Evolutionary conservation across 2,797 vertebrate species (phyloP).

Genomic region (Gorsachius magnificus): DNA sequence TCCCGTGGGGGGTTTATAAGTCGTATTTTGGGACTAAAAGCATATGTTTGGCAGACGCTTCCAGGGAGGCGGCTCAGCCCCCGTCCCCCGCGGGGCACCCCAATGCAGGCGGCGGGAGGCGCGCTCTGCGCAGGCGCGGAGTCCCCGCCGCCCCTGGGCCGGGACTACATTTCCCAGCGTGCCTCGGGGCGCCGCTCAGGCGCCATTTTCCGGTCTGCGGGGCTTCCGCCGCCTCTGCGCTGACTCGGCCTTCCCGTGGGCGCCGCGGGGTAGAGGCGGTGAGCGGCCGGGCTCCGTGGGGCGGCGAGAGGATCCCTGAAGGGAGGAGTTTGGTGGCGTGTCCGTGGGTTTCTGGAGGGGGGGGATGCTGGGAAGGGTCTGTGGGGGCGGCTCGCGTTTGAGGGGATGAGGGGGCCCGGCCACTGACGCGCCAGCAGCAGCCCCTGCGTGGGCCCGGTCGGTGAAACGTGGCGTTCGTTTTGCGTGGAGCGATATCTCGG

Average conservation of each 20-base stretch:
- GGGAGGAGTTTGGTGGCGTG: no score
- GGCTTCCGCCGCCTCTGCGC: neutral
- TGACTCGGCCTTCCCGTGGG: neutral
- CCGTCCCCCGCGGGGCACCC: no score
- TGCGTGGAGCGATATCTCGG: no score
- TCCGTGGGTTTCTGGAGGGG: no score
- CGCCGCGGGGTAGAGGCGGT: neutral
- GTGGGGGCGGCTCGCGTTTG: no score
- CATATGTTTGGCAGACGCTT: neutral
- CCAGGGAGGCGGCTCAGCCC: no score
- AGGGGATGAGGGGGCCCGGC: no score
- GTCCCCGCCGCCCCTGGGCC: neutral
- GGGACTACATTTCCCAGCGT: constrained; percentile 54
- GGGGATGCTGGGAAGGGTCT: no score
- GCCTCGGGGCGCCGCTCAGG: neutral
- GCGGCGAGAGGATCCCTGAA: no score
- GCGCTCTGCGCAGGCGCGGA: neutral
- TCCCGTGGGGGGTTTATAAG: neutral
- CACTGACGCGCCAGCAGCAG: no score
- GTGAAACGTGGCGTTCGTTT: no score
- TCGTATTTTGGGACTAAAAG: neutral
- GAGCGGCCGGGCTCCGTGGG: neutral
- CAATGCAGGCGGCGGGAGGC: neutral
- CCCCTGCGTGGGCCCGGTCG: no score
- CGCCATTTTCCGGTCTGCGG: neutral